Conservation (phyloP, 2,113 vertebrate genomes). For the Halichoeres trimaculatus region DNA sequence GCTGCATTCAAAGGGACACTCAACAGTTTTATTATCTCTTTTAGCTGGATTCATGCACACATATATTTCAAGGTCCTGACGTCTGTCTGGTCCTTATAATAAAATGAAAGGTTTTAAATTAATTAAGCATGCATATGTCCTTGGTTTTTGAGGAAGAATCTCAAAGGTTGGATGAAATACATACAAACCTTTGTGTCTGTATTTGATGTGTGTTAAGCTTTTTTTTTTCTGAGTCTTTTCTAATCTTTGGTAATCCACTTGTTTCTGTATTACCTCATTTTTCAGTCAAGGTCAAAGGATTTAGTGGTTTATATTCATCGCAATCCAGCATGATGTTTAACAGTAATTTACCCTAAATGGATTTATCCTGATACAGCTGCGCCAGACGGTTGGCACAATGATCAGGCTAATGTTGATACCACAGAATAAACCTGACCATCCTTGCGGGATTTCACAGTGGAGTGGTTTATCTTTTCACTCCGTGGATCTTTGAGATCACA, state of each 20-base stretch:
- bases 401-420: conserved; percentile 67
- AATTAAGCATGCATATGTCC: too few species aligned
- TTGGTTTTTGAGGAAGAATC: too few species aligned
- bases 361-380: conserved; percentile 58
- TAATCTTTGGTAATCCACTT: conserved; percentile 75
- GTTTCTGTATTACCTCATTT: conserved; percentile 30
- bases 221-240: conserved; percentile 22
- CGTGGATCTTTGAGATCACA: conserved; percentile 8
- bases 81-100: background rate
- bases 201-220: background rate
- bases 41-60: background rate
- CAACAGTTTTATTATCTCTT: background rate
- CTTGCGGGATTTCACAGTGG: conserved; percentile 6
- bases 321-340: conserved; percentile 54
- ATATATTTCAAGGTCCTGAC: background rate
- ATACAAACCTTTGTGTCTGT: background rate
- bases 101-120: too few species aligned
- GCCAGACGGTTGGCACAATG: conserved; percentile 54
- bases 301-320: conserved; percentile 48
- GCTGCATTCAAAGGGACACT: conserved; percentile 5
- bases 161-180: too few species aligned
- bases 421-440: conserved; percentile 28
- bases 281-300: too few species aligned
- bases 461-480: conserved; percentile 30
- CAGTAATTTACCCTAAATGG: conserved; percentile 59